phyloP scores from a whole-genome alignment of 2,797 vertebrate species.

The Silurus lanzhouensis region DNA sequence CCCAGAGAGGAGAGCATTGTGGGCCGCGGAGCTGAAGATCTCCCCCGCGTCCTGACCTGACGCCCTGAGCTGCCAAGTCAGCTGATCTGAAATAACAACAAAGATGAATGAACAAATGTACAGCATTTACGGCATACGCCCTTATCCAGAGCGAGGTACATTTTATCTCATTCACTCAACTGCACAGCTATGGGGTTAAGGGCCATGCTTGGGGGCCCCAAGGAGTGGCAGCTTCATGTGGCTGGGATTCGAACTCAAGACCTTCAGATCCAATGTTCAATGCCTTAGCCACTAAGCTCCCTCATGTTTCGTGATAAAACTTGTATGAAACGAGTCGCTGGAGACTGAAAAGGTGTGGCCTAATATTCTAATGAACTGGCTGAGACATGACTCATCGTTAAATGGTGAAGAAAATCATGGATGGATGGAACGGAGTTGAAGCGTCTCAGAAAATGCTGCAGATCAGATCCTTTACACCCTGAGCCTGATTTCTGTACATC shows the following conservation, averaged over 20 bases:
- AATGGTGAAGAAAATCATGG: neutral
- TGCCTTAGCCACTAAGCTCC: no score
- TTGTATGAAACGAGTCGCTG: no score
- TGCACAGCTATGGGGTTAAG: no score
- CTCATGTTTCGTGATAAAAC: no score
- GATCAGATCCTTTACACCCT: neutral
- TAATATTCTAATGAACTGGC: conserved; percentile 11
- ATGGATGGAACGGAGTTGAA: neutral
- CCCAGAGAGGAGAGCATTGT: conserved; percentile 67
- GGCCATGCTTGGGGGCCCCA: no score
- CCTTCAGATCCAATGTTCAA: no score
- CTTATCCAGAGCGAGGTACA: no score
- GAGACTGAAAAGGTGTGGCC: neutral
- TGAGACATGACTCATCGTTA: neutral
- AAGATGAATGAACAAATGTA: neutral
- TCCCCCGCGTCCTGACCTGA: conserved; percentile 50
- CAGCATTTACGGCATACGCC: no score
- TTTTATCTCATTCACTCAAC: no score
- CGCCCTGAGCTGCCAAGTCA: conserved; percentile 67
- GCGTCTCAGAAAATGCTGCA: neutral
- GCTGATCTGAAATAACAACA: conserved; percentile 68
- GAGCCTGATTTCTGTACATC: no score
- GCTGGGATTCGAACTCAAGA: no score
- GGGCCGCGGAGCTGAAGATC: conserved; percentile 49
- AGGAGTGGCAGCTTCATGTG: no score